Evolutionary conservation across 2,797 vertebrate species (phyloP).

Genomic region (Chiroxiphia lanceolata): DNA sequence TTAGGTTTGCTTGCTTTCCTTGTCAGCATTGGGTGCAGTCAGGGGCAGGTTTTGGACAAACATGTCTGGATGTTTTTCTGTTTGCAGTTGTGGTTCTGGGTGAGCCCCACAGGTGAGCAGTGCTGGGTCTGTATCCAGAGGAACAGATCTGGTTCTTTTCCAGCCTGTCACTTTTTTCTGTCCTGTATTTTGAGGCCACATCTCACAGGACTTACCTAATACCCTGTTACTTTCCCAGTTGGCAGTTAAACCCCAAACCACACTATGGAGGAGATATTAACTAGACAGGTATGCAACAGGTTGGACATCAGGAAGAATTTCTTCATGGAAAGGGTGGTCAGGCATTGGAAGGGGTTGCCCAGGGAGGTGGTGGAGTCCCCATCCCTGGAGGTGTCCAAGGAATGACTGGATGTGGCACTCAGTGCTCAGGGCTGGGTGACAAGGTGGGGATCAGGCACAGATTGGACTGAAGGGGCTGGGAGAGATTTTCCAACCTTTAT

Average conservation of each 20-base stretch:
- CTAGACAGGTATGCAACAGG: neutral
- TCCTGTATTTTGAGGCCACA: rapidly evolving
- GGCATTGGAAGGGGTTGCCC: neutral
- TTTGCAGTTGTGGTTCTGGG: neutral
- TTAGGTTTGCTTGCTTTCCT: neutral
- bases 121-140: no score
- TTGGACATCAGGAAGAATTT: neutral
- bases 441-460: neutral
- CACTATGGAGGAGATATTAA: neutral
- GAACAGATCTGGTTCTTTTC: neutral
- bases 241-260: neutral
- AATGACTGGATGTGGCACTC: rapidly evolving
- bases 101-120: neutral
- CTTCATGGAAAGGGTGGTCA: neutral
- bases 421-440: neutral
- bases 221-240: neutral
- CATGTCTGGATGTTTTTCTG: neutral
- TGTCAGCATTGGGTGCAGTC: neutral
- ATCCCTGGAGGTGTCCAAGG: neutral
- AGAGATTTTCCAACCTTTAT: neutral
- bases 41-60: neutral
- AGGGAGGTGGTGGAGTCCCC: neutral
- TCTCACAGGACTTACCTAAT: neutral
- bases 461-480: neutral
- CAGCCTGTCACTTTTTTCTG: neutral